A percentile compares a stretch with the other conserved stretches of the same genome.
Conservation (phyloP, 2,113 vertebrate genomes). For the Podarcis raffonei region DNA sequence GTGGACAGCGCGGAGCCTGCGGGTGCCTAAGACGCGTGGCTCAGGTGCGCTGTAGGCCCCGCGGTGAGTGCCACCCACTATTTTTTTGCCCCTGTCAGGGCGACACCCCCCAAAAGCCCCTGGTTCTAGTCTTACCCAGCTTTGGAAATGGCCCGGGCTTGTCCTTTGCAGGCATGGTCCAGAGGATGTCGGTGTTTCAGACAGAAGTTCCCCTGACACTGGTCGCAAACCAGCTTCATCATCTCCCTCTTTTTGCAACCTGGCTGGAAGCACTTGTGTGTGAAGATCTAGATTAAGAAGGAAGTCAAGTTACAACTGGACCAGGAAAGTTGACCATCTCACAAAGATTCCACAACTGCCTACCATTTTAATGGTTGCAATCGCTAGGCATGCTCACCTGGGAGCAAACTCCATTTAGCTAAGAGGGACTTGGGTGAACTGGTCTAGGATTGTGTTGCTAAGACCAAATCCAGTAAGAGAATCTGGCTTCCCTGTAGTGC, state of each 20-base stretch:
- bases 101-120: no score
- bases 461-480: not conserved
- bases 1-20: no score
- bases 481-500: not conserved
- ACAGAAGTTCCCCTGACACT: constrained; percentile 89
- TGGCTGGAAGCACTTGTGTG: constrained; percentile 84
- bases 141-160: constrained; percentile 68
- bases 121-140: constrained; percentile 75
- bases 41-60: no score
- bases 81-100: no score
- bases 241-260: constrained; percentile 94
- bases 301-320: not conserved
- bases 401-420: not conserved
- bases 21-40: no score
- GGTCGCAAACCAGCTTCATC: constrained; percentile 85
- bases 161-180: constrained; percentile 86
- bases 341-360: not conserved
- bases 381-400: not conserved
- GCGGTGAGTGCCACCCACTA: no score
- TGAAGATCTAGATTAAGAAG: constrained; percentile 82
- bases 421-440: not conserved
- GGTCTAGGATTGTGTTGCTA: no score
- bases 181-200: constrained; percentile 90
- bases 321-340: not conserved
- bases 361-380: not conserved